Evolutionary conservation across 1,140 invertebrate species (phyloP).

Genomic region (Achatina immaculata): DNA sequence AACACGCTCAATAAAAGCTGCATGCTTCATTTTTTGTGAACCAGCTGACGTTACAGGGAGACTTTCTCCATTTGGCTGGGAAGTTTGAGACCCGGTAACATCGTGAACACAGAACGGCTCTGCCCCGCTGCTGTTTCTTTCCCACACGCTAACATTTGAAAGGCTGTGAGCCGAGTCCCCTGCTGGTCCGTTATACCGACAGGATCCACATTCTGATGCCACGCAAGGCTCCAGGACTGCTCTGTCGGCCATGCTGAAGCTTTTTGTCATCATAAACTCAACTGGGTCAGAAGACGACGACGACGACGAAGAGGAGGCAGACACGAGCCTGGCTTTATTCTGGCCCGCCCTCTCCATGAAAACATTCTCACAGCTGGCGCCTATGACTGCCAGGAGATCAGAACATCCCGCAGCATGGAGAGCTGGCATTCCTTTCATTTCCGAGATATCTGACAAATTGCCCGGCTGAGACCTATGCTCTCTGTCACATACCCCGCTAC

Average conservation of each 20-base stretch:
- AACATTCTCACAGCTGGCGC: constrained; percentile 33
- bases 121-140: neutral
- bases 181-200: neutral
- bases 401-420: constrained; percentile 24
- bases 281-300: neutral
- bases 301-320: constrained; percentile 13
- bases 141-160: neutral
- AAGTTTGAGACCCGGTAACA: too few species aligned
- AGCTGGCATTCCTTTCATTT: constrained; percentile 26
- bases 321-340: neutral
- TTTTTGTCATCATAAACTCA: neutral
- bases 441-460: constrained; percentile 31
- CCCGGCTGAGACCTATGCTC: constrained; percentile 31
- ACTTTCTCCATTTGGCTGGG: too few species aligned
- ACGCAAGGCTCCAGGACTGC: neutral
- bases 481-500: constrained; percentile 12
- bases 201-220: neutral
- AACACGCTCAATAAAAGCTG: too few species aligned
- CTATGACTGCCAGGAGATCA: constrained; percentile 28
- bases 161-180: neutral
- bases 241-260: neutral
- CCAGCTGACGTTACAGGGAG: neutral
- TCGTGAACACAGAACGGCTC: too few species aligned
- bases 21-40: neutral
- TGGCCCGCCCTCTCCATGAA: constrained; percentile 6